phyloP scores from a whole-genome alignment of 2,113 vertebrate species.

The Syngnathoides biaculeatus region DNA sequence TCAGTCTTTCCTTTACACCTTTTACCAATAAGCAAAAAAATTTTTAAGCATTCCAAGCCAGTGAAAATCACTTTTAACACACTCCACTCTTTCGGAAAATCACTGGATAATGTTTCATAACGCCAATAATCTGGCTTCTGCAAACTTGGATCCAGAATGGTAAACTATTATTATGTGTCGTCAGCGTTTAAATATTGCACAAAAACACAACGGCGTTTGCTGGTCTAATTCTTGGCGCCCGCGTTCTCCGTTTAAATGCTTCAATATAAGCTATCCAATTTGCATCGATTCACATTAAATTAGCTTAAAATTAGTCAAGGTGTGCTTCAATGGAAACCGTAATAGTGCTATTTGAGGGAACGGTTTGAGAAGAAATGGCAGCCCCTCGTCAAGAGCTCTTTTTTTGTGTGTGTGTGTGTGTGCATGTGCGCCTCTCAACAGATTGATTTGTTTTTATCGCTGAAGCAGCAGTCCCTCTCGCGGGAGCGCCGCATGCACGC shows the following conservation, averaged over 20 bases:
- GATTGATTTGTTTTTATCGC: conserved; percentile 70
- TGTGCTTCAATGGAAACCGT: neutral
- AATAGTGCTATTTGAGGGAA: neutral
- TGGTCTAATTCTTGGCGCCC: too few relatives aligned
- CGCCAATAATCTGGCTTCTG: too few relatives aligned
- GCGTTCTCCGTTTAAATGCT: neutral
- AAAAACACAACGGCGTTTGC: neutral
- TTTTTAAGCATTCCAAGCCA: neutral
- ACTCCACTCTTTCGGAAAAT: neutral
- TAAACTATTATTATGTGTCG: neutral
- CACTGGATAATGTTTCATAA: neutral
- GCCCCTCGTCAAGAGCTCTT: conserved; percentile 5
- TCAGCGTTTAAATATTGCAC: neutral
- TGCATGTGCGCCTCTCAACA: conserved; percentile 40
- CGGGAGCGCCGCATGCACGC: conserved; percentile 37
- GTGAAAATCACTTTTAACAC: neutral
- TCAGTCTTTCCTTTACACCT: conserved; percentile 15
- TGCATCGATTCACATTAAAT: neutral
- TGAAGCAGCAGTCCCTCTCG: conserved; percentile 52
- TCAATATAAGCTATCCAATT: neutral
- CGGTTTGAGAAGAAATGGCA: conserved; percentile 8
- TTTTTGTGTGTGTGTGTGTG: conserved; percentile 4
- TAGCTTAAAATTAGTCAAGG: neutral
- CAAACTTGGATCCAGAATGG: too few relatives aligned
- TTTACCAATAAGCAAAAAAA: neutral